Evolutionary conservation across 2,888 invertebrate species (phyloP).

Genomic region (Eudasyphora cyanicolor): DNA sequence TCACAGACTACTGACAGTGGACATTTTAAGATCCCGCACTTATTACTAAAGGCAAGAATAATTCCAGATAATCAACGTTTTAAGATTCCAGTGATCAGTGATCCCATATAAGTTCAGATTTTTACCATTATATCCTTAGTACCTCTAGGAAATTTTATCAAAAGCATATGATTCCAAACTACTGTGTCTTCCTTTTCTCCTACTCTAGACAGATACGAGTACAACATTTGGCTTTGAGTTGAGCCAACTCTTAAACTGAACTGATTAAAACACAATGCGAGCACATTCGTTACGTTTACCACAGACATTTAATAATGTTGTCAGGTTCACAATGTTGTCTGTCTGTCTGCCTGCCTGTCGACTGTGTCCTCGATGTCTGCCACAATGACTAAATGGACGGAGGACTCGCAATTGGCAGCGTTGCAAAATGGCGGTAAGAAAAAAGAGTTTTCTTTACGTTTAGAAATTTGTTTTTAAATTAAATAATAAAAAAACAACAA

Average conservation of each 20-base stretch:
- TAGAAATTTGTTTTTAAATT: conserved; percentile 6
- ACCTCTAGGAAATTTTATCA: no score
- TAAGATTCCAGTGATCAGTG: no score
- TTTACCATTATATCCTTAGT: no score
- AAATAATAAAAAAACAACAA: background rate
- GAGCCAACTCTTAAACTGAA: background rate
- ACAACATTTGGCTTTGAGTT: no score
- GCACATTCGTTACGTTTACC: background rate
- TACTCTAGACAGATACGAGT: background rate
- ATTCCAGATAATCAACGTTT: no score
- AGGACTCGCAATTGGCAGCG: background rate
- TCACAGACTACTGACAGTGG: no score
- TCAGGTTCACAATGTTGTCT: conserved; percentile 7
- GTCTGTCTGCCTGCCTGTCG: no score
- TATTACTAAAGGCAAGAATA: no score
- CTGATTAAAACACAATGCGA: conserved; percentile 3
- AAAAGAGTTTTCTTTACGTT: conserved; percentile 8
- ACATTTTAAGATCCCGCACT: no score
- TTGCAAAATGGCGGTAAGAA: background rate
- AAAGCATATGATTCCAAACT: no score
- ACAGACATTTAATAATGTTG: conserved; percentile 42
- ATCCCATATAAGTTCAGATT: no score
- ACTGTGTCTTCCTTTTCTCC: background rate
- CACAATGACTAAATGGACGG: background rate
- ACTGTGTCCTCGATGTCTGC: background rate